Evolutionary conservation across 1,140 invertebrate genomes (phyloP).

Genomic region (Drosophila arizonae): DNA sequence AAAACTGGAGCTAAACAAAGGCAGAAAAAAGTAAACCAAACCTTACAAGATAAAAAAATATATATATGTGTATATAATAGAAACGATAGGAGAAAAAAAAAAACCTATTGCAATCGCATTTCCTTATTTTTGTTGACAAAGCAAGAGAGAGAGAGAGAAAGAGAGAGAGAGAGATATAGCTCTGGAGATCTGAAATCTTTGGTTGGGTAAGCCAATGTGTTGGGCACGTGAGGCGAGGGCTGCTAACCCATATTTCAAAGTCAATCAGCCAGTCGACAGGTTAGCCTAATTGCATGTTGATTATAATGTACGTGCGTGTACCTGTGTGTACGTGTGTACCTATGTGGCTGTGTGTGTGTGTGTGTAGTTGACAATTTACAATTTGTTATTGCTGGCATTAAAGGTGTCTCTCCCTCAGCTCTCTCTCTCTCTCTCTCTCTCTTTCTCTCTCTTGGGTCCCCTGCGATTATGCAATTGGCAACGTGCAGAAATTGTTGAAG

Average conservation of each 20-base stretch:
- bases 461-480: constrained; percentile 72
- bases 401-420: constrained; percentile 53
- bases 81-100: constrained; percentile 25
- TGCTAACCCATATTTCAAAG: constrained; percentile 79
- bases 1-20: constrained; percentile 42
- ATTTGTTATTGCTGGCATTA: constrained; percentile 66
- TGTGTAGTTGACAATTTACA: constrained; percentile 68
- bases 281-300: constrained; percentile 76
- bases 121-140: constrained; percentile 64
- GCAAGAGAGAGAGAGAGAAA: constrained; percentile 14
- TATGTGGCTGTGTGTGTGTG: constrained; percentile 5
- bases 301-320: constrained; percentile 39
- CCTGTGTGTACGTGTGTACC: neutral
- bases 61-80: constrained; percentile 17
- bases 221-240: constrained; percentile 30
- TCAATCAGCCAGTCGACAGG: constrained; percentile 70
- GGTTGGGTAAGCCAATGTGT: constrained; percentile 11
- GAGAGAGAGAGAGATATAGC: constrained; percentile 15
- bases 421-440: constrained; percentile 7
- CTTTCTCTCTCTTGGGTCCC: neutral
- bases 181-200: constrained; percentile 26
- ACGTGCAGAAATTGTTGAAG: constrained; percentile 74
- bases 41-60: constrained; percentile 34
- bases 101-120: constrained; percentile 56
- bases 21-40: constrained; percentile 47